Conservation (phyloP, 2,888 invertebrate genomes). For the Drosophila flavopinicola region DNA sequence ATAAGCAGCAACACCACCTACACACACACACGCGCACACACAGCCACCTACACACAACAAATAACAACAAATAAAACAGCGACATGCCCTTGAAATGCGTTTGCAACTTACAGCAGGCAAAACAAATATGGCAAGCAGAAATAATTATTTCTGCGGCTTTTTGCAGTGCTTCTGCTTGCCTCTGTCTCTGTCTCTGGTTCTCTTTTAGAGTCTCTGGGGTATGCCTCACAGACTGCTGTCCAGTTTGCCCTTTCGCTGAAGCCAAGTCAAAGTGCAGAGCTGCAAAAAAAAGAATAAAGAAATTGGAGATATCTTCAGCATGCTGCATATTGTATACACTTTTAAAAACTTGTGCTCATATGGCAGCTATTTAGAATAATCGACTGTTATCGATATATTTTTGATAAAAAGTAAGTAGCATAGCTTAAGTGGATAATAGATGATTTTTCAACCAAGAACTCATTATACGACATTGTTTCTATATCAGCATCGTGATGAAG, state of each 20-base stretch:
- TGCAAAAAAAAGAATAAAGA: constrained; percentile 4
- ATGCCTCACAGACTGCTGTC: constrained; percentile 30
- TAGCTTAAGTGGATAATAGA: no score
- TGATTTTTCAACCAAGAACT: no score
- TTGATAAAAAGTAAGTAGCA: no score
- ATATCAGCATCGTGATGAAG: no score
- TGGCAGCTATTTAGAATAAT: no score
- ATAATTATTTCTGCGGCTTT: constrained; percentile 77
- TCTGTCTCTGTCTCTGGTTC: constrained; percentile 50
- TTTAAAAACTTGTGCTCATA: no score
- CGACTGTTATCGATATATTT: no score
- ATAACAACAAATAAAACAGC: constrained; percentile 7
- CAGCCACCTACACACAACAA: constrained; percentile 25
- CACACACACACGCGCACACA: constrained; percentile 23
- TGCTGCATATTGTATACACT: no score
- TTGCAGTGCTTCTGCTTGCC: constrained; percentile 43
- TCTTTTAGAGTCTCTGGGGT: no score
- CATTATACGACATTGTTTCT: no score
- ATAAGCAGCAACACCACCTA: constrained; percentile 22
- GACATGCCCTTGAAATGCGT: constrained; percentile 48
- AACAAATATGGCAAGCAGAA: constrained; percentile 72
- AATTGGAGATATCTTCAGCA: no score
- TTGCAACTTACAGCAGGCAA: constrained; percentile 24
- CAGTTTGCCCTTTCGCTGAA: constrained; percentile 57
- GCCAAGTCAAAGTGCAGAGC: constrained; percentile 63